Base-by-base conservation (phyloP, 1,140 invertebrate species). In the Aporrectodea caliginosa region DNA sequence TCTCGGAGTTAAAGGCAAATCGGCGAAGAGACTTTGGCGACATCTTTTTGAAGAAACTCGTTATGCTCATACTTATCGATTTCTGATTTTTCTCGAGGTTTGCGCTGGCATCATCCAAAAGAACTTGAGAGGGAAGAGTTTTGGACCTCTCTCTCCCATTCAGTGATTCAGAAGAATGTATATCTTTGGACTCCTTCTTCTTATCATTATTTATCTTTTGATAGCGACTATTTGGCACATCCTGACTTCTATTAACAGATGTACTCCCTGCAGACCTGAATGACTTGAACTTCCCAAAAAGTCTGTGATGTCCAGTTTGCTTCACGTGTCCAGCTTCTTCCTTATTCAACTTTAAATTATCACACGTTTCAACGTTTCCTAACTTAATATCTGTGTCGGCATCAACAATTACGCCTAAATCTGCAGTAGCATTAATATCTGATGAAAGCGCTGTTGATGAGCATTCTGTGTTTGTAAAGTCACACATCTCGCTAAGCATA, bases 21-120 rank as follows among this genome's bases (percentile, higher is more conserved):
- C 69, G 68, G 6, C 77, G 58, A 2, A 31, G 30, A 34, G 58
- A 74, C 30, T 69, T 70, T 16, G 77, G 77, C 1, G 77, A 78
- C 77, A 78, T 78, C n/a, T 72, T 70, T 30, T 73, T 70, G 16
- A 78, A 58, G 69, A 78, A 72, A 32, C 69, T 78, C 1, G 68
- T 71, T 73, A 78, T 78, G 16, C 33, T 78, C 35, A 43, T 58
- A 14, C 35, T 69, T 71, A 78, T 29, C 27, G 77, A 78, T 30
- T 72, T 58, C 22, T 6, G 34, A 70, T 78, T 78, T 58, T n/a
- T 72, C 6, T 14, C 16, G 14, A 16, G 6, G 27, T 31, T 75
- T 34, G 32, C 12, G 14, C n/a, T 34, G 12, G 68, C 12, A 2
- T n/a, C 34, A 27, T 27, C 16, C 32, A 34, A 12, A 12, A 34